A percentile compares a stretch with the other conserved stretches of the same genome.
phyloP scores from a whole-genome alignment of 2,113 vertebrate species.

The Acrocephalus kingi region DNA sequence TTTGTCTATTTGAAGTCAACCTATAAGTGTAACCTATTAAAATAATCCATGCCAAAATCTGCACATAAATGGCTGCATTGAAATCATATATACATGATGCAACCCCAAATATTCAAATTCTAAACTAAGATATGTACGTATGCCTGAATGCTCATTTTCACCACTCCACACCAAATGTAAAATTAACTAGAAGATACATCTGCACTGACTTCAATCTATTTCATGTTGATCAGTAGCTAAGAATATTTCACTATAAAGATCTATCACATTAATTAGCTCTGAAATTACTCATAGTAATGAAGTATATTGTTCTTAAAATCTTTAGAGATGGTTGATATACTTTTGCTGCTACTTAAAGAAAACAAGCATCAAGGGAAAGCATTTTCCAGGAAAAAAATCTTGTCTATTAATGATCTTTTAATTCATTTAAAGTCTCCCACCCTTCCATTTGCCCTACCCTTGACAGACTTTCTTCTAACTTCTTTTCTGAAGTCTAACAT shows the following conservation, averaged over 20 bases:
- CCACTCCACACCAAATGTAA: not conserved
- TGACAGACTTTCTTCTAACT: not conserved
- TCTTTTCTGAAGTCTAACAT: not conserved
- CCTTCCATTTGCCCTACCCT: not conserved
- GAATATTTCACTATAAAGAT: conserved; percentile 73
- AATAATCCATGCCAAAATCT: not conserved
- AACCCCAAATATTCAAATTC: not conserved
- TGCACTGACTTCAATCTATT: conserved; percentile 28
- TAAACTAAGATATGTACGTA: not conserved
- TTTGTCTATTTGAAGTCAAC: not conserved
- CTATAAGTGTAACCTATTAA: not conserved
- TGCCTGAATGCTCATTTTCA: not conserved
- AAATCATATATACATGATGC: not conserved
- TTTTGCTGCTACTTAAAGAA: conserved; percentile 57
- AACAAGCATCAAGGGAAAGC: conserved; percentile 59
- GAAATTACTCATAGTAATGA: conserved; percentile 79
- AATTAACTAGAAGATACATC: conserved; percentile 3
- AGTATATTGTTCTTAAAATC: conserved; percentile 79
- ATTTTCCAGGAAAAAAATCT: not conserved
- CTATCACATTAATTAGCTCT: conserved; percentile 77
- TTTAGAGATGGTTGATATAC: conserved; percentile 75
- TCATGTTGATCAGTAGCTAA: conserved; percentile 69
- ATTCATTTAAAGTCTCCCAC: not conserved
- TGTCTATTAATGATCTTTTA: not conserved
- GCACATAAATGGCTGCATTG: not conserved